A percentile compares a stretch with the other conserved stretches of the same genome.
Evolutionary conservation across 2,113 vertebrate genomes (phyloP).

Genomic region (Prionailurus viverrinus): DNA sequence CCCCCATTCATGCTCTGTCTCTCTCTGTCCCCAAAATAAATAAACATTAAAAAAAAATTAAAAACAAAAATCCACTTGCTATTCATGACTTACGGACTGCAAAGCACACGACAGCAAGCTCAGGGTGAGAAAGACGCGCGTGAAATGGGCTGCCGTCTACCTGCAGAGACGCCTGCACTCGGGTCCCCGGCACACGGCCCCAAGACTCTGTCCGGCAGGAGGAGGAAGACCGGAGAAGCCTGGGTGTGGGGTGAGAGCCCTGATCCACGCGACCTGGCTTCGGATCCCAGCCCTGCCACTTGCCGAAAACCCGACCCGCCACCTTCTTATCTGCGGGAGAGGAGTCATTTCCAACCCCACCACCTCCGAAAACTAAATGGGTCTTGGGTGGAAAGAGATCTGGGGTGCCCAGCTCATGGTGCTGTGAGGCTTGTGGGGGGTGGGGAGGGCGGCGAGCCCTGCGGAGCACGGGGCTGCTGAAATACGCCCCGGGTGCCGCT

Average conservation of each 20-base stretch:
- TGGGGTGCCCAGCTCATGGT: not conserved
- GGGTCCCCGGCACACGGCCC: rapidly evolving
- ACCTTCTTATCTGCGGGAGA: not conserved
- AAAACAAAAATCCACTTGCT: not conserved
- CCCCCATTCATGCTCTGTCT: no score
- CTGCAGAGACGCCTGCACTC: not conserved
- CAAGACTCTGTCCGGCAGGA: not conserved
- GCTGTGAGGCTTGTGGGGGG: not conserved
- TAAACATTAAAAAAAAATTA: no score
- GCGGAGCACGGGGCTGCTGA: not conserved
- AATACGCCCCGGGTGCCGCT: not conserved
- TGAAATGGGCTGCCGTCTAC: not conserved
- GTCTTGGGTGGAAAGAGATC: not conserved
- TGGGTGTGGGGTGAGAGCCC: no score
- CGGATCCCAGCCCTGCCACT: not conserved
- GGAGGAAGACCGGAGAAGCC: not conserved
- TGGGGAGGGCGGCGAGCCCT: rapidly evolving
- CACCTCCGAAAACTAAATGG: not conserved
- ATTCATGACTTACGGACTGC: not conserved
- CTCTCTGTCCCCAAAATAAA: no score
- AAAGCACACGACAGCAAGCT: not conserved
- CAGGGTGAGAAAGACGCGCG: not conserved
- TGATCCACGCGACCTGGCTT: not conserved
- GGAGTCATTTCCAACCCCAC: not conserved
- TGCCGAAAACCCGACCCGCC: not conserved